These are phyloP conservation scores for Conger conger DNA, from an alignment of 2,113 vertebrate species.

Conservation along the genomic window DNA sequence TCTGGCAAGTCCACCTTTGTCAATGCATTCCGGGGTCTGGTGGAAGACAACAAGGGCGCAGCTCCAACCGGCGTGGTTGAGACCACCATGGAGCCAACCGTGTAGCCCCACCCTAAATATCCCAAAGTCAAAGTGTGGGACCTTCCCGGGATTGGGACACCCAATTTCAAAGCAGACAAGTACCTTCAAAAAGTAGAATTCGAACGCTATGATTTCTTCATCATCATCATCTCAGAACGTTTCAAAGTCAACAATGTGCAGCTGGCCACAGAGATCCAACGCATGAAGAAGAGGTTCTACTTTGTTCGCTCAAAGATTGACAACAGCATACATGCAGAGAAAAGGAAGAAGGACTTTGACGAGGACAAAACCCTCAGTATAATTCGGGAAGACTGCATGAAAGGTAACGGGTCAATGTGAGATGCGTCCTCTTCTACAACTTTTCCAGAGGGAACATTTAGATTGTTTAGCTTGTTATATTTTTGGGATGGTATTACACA, in stretches of 20 bases:
- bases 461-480: not conserved
- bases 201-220: conserved; percentile 68
- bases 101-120: conserved; percentile 59
- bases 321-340: conserved; percentile 50
- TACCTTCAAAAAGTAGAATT: conserved; percentile 65
- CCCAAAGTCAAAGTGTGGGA: conserved; percentile 67
- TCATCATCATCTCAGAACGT: conserved; percentile 62
- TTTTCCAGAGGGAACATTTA: not conserved
- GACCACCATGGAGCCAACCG: conserved; percentile 56
- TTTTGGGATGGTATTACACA: no score
- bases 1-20: conserved; percentile 73
- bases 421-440: no score
- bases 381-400: conserved; percentile 40
- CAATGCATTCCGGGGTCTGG: conserved; percentile 66
- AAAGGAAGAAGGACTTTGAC: conserved; percentile 42
- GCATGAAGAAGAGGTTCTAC: conserved; percentile 65
- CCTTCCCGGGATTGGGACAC: conserved; percentile 67
- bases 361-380: conserved; percentile 21
- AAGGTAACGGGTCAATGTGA: conserved; percentile 30
- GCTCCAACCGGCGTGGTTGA: conserved; percentile 66
- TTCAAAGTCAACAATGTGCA: conserved; percentile 58
- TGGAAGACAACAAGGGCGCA: conserved; percentile 50
- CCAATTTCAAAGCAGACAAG: conserved; percentile 54
- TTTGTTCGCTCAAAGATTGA: conserved; percentile 73
- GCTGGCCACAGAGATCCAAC: conserved; percentile 58